A percentile compares a stretch with the other conserved stretches of the same genome.
Evolutionary conservation across 2,113 vertebrate species (phyloP).

Genomic region (Corythaeola cristata): DNA sequence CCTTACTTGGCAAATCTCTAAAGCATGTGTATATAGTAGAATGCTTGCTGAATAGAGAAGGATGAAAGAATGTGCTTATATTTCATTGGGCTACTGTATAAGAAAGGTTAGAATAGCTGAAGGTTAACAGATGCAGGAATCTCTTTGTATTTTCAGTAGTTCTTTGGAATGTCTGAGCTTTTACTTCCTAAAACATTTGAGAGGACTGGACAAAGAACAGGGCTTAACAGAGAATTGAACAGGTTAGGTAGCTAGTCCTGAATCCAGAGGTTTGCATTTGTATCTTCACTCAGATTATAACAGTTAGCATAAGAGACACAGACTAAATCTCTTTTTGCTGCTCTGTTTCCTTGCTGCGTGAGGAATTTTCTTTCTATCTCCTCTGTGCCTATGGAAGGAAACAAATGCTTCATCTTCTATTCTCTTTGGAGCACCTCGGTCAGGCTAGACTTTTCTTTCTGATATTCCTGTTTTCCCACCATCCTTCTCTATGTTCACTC

Average conservation of each 20-base stretch:
- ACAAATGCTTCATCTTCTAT: neutral
- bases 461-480: neutral
- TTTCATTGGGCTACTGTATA: neutral
- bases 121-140: neutral
- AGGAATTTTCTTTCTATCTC: neutral
- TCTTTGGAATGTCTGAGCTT: neutral
- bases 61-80: neutral
- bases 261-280: neutral
- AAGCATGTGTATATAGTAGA: neutral
- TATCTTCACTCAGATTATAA: neutral
- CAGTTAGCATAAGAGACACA: neutral
- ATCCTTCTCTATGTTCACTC: neutral
- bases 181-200: neutral
- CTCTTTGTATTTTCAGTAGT: neutral
- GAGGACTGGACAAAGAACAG: neutral
- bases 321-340: neutral
- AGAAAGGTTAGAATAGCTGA: neutral
- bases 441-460: neutral
- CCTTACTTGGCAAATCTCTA: neutral
- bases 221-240: neutral
- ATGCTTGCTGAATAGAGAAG: neutral
- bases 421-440: neutral
- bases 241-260: neutral
- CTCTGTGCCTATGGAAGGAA: neutral
- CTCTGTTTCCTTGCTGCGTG: neutral